Evolutionary conservation across 1,140 invertebrate genomes (phyloP).

Genomic region (Achroia grisella): DNA sequence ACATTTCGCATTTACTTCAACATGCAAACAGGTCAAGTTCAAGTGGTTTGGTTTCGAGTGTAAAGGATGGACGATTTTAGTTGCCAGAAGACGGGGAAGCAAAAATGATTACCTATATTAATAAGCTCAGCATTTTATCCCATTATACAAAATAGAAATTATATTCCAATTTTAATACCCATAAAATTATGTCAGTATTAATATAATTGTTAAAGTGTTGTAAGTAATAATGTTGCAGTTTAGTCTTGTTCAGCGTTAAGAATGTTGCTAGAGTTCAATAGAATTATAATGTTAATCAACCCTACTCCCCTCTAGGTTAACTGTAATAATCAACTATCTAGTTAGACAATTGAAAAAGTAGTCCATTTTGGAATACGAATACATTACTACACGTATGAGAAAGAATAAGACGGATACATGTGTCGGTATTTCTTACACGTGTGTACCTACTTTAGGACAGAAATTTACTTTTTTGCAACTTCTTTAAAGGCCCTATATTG

Average conservation of each 20-base stretch:
- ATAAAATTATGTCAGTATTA: constrained; percentile 46
- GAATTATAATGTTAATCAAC: constrained; percentile 28
- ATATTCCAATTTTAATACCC: constrained; percentile 33
- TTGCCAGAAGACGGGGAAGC: constrained; percentile 68
- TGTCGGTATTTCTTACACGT: too few relatives aligned
- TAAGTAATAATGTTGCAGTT: constrained; percentile 39
- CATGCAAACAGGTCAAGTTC: constrained; percentile 18
- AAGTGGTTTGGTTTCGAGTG: constrained; percentile 53
- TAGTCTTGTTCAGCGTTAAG: constrained; percentile 45
- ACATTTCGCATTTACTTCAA: constrained; percentile 55
- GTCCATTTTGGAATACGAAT: too few relatives aligned
- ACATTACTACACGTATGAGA: too few relatives aligned
- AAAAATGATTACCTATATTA: constrained; percentile 30
- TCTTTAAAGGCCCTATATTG: not conserved
- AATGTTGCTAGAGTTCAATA: constrained; percentile 45
- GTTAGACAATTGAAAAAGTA: too few relatives aligned
- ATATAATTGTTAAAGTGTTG: constrained; percentile 40
- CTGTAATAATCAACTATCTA: constrained; percentile 22
- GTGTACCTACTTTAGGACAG: too few relatives aligned
- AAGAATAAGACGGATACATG: too few relatives aligned
- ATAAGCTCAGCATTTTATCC: constrained; percentile 21
- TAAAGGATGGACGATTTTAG: constrained; percentile 55
- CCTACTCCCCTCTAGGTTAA: constrained; percentile 50
- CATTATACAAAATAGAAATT: constrained; percentile 25
- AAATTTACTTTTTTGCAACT: too few relatives aligned